These are phyloP conservation scores for Myioborus miniatus DNA, from an alignment of 2,797 vertebrate genomes.

Conservation along the genomic window DNA sequence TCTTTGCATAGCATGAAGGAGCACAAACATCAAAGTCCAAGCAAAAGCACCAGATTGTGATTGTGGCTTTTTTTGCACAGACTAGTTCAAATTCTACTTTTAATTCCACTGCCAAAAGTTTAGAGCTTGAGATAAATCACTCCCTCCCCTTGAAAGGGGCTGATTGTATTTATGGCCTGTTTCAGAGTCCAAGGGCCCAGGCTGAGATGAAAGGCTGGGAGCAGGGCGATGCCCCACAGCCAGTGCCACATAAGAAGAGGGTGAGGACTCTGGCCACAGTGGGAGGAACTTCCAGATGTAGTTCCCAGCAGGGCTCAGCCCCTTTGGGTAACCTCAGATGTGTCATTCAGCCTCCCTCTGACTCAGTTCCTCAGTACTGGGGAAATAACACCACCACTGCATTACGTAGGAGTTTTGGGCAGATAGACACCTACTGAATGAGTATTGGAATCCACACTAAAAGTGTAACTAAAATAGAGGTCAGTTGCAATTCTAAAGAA, in stretches of 20 bases:
- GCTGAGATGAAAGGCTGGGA: background rate
- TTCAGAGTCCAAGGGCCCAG: background rate
- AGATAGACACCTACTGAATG: background rate
- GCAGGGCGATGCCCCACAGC: background rate
- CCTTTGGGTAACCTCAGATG: slow-evolving; percentile 40
- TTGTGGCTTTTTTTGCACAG: background rate
- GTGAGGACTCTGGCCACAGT: background rate
- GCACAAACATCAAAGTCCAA: background rate
- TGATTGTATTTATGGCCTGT: background rate
- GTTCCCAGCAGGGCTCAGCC: background rate
- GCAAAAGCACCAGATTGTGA: background rate
- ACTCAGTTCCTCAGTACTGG: slow-evolving; percentile 29
- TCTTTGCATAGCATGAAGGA: background rate
- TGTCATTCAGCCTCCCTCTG: slow-evolving; percentile 27
- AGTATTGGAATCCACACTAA: background rate
- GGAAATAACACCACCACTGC: slow-evolving; percentile 38
- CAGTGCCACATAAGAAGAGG: background rate
- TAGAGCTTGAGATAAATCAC: background rate
- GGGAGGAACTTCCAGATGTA: background rate
- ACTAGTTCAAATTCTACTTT: background rate
- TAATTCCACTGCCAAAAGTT: background rate
- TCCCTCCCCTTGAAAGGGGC: background rate
- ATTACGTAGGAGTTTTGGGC: background rate
- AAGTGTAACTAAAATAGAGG: background rate
- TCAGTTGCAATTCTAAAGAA: background rate